Evolutionary conservation across 1,140 invertebrate species (phyloP).

Genomic region (Hypsibius dujardini): DNA sequence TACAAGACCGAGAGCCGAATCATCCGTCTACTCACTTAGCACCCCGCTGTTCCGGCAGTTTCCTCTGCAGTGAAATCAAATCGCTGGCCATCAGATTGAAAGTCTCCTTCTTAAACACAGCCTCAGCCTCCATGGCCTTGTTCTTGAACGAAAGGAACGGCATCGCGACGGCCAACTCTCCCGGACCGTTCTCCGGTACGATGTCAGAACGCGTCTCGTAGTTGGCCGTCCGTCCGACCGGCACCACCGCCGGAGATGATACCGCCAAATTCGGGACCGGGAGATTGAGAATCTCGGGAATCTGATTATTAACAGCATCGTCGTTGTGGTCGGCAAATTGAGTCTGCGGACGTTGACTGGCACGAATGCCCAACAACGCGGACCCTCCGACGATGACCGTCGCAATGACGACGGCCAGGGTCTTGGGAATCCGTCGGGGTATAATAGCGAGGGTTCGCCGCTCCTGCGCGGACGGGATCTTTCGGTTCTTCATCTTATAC

Average conservation of each 20-base stretch:
- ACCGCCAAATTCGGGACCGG: no score
- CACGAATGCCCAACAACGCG: background rate
- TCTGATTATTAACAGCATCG: no score
- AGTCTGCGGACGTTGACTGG: no score
- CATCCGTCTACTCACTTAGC: no score
- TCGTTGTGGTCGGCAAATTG: no score
- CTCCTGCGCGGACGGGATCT: background rate
- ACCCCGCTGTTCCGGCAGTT: slow-evolving; percentile 74
- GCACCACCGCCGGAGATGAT: no score
- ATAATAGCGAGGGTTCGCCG: background rate
- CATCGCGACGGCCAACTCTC: background rate
- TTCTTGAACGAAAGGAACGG: background rate
- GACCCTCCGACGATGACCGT: background rate
- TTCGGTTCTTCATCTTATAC: no score
- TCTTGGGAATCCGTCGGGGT: background rate
- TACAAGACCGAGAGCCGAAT: no score
- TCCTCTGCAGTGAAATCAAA: slow-evolving; percentile 68
- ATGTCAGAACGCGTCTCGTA: slow-evolving; percentile 1
- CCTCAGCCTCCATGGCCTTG: background rate
- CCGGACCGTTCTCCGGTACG: background rate
- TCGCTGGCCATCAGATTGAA: slow-evolving; percentile 82
- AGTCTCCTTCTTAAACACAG: slow-evolving; percentile 6
- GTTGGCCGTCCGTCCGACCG: background rate
- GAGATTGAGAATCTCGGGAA: no score
- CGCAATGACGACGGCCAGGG: background rate